Percentiles rank a stretch among this genome's conserved stretches.
Conservation (phyloP, 2,113 vertebrate genomes). For the Ariopsis seemanni region DNA sequence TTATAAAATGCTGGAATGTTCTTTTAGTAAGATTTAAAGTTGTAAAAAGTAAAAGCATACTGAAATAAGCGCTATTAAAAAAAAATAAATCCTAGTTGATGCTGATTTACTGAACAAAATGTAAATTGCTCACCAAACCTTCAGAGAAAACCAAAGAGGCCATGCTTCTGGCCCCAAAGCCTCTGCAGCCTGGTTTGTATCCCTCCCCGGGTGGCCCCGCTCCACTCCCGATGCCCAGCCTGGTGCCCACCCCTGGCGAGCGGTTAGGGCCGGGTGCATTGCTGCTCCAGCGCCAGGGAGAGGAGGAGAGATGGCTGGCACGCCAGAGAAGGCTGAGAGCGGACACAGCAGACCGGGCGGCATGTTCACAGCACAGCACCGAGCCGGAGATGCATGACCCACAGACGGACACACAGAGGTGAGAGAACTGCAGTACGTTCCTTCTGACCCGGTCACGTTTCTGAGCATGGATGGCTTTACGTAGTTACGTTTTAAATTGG, state of each 20-base stretch:
- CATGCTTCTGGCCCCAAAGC: slow-evolving; percentile 79
- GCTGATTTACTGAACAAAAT: neutral
- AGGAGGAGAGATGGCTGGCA: slow-evolving; percentile 95
- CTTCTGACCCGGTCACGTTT: neutral
- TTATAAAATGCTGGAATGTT: neutral
- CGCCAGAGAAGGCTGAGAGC: slow-evolving; percentile 87
- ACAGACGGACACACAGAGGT: slow-evolving; percentile 85
- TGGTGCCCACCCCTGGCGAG: slow-evolving; percentile 81
- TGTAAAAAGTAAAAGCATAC: neutral
- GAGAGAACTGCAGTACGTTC: slow-evolving; percentile 18
- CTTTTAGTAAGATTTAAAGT: neutral
- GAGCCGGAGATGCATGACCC: slow-evolving; percentile 82
- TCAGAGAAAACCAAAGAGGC: slow-evolving; percentile 93
- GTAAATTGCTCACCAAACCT: neutral
- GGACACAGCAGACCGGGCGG: slow-evolving; percentile 92
- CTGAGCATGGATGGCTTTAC: neutral
- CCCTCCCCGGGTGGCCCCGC: slow-evolving; percentile 67
- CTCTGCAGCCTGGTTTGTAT: slow-evolving; percentile 83
- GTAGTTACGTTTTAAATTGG: neutral
- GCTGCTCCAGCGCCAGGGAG: slow-evolving; percentile 87
- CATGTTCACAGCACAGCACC: slow-evolving; percentile 89
- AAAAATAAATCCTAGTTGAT: neutral
- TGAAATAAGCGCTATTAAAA: neutral
- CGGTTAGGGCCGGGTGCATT: slow-evolving; percentile 81
- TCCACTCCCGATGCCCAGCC: slow-evolving; percentile 82